Conservation (phyloP, 1,140 invertebrate species). For the Drosophila nebulosa region DNA sequence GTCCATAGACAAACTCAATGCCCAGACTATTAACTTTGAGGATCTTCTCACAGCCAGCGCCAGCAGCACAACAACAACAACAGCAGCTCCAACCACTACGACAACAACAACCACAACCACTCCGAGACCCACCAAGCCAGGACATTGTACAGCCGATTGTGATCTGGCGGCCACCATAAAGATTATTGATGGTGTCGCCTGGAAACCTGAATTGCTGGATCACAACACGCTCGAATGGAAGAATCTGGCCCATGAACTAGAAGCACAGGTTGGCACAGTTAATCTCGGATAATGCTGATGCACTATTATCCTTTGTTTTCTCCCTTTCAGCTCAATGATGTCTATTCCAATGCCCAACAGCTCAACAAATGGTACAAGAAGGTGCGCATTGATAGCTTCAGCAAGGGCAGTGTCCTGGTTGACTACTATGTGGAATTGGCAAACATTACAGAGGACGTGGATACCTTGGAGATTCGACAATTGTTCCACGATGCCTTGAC, state of each 20-base stretch:
- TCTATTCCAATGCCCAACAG: slow-evolving; percentile 88
- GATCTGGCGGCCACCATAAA: slow-evolving; percentile 92
- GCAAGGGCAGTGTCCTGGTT: slow-evolving; percentile 92
- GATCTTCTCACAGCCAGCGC: slow-evolving; percentile 60
- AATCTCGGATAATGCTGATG: too few species aligned
- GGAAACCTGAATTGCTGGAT: slow-evolving; percentile 92
- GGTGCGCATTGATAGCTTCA: slow-evolving; percentile 93
- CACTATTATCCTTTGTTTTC: too few species aligned
- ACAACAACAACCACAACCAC: slow-evolving; percentile 89
- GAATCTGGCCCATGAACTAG: slow-evolving; percentile 89
- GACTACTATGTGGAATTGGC: slow-evolving; percentile 93
- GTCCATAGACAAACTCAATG: slow-evolving; percentile 89
- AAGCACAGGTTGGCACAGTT: slow-evolving; percentile 86
- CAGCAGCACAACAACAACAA: slow-evolving; percentile 83
- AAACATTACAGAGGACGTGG: slow-evolving; percentile 88
- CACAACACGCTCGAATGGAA: slow-evolving; percentile 93
- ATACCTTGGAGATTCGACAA: slow-evolving; percentile 90
- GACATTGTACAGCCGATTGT: slow-evolving; percentile 88
- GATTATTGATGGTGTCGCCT: slow-evolving; percentile 89
- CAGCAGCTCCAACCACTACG: slow-evolving; percentile 86
- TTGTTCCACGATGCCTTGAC: slow-evolving; percentile 90
- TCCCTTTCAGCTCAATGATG: slow-evolving; percentile 87
- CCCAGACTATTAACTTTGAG: slow-evolving; percentile 83
- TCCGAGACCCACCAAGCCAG: slow-evolving; percentile 89
- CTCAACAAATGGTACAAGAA: slow-evolving; percentile 92